Base-by-base conservation (phyloP, 2,888 invertebrate genomes). In the Antitype chi region DNA sequence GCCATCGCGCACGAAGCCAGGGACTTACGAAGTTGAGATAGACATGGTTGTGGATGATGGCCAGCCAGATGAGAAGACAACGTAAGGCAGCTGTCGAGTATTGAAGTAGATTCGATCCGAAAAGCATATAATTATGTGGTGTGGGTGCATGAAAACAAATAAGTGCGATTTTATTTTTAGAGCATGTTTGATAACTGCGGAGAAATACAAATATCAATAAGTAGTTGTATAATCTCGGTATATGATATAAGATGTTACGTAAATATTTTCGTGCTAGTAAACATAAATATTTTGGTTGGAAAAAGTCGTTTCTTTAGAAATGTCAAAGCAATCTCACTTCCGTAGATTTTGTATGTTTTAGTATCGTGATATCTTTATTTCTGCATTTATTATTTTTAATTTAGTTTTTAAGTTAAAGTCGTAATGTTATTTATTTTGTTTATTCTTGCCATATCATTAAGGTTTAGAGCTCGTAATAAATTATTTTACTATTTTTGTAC, bases 1-100 rank as follows among this genome's bases (percentile, higher is more conserved):
- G 59, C 95, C 95, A 1, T 96, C 96, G 2, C 89, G 90, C 25
- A 94, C 94, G 32, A 95, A 95, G 70, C 96, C 96, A 0, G 96
- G 96, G 8, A 95, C 95, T 0, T 96, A 93, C 70, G 96, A 96
- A 82, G 95, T 96, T 17, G 93, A 96, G 81, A 95, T 96, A 71
- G 94, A 96, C 71, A 94, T 96, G 64, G 91, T 96, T 6, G 92
- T 96, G 0, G 96, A 96, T 66, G 96, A 96, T 55, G 96, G 94
- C 8, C 94, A 94, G 57, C 95, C 96, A 0, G 94, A 93, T n/a
- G 91, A 91, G 5, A 91, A 91, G 32, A 87, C 89, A 73, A 70
- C 77, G 57, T 81, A 84, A 84, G 86, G 13, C 25, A 25, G 47
- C 57, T 23, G 67, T 52, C 25, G 32, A 1, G 49, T 62, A 55